Evolutionary conservation across 2,888 invertebrate genomes (phyloP).

Genomic region (Drosophila formosana): DNA sequence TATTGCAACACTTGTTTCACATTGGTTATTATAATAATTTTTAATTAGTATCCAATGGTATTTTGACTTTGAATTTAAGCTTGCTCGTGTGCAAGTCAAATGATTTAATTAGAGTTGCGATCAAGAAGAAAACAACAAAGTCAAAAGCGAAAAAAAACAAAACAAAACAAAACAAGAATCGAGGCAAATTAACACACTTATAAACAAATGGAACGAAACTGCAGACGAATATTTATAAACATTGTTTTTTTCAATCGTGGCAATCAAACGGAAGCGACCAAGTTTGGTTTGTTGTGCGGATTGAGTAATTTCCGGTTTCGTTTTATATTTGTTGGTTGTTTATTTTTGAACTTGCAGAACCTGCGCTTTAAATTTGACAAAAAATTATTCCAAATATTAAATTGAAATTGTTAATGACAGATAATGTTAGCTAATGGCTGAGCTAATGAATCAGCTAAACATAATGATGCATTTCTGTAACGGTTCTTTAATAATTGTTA

Average conservation of each 20-base stretch:
- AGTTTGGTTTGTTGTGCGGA: conserved; percentile 40
- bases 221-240: conserved; percentile 19
- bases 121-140: conserved; percentile 18
- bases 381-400: conserved; percentile 22
- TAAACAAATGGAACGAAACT: conserved; percentile 12
- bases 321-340: conserved; percentile 6
- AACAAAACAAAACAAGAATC: conserved; percentile 9
- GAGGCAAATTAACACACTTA: conserved; percentile 23
- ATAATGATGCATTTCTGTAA: conserved; percentile 7
- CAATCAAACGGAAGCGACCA: conserved; percentile 70
- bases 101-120: conserved; percentile 52
- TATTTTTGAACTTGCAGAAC: neutral
- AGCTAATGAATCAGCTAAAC: conserved; percentile 17
- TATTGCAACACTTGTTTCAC: conserved; percentile 17
- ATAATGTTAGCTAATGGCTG: conserved; percentile 39
- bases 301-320: conserved; percentile 69
- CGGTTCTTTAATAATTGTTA: conserved; percentile 4
- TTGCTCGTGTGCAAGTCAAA: conserved; percentile 50
- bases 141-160: neutral
- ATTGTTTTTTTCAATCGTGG: conserved; percentile 18
- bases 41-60: conserved; percentile 22
- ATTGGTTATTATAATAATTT: conserved; percentile 28
- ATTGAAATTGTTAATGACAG: conserved; percentile 25
- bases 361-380: conserved; percentile 5
- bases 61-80: conserved; percentile 18